phyloP scores from a whole-genome alignment of 2,113 vertebrate genomes.

The Calyptomena viridis region DNA sequence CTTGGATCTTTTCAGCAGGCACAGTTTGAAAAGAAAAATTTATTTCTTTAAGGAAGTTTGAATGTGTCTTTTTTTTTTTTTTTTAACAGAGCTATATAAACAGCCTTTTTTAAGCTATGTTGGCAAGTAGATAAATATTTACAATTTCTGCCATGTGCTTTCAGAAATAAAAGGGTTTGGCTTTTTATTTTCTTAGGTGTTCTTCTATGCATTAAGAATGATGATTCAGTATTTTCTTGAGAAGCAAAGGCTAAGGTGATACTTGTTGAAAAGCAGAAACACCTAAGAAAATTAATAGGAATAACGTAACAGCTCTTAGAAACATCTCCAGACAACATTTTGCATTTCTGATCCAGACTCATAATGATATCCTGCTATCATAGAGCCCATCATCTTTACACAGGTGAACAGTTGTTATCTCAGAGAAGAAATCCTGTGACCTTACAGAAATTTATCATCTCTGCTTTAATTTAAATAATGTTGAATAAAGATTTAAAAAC shows the following conservation, averaged over 20 bases:
- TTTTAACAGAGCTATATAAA: neutral
- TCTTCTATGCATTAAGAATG: neutral
- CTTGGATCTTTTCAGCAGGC: neutral
- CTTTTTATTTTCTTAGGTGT: neutral
- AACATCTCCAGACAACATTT: neutral
- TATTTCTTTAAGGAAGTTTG: neutral
- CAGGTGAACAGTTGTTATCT: neutral
- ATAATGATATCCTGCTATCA: neutral
- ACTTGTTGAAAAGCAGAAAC: neutral
- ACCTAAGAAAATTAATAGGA: neutral
- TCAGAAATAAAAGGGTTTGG: neutral
- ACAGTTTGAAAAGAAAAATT: neutral
- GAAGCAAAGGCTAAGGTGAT: neutral
- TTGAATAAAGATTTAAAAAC: neutral
- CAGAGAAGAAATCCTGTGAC: neutral
- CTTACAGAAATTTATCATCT: neutral
- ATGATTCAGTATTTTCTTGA: neutral
- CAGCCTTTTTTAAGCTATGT: neutral
- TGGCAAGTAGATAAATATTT: neutral
- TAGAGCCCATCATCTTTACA: neutral
- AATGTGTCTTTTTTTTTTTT: too few relatives aligned
- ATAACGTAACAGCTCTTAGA: neutral
- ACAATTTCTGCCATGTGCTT: neutral
- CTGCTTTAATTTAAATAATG: neutral
- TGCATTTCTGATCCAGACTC: neutral